A percentile compares a stretch with the other conserved stretches of the same genome.
phyloP scores from a whole-genome alignment of 2,113 vertebrate genomes.

The Bostrychus sinensis region DNA sequence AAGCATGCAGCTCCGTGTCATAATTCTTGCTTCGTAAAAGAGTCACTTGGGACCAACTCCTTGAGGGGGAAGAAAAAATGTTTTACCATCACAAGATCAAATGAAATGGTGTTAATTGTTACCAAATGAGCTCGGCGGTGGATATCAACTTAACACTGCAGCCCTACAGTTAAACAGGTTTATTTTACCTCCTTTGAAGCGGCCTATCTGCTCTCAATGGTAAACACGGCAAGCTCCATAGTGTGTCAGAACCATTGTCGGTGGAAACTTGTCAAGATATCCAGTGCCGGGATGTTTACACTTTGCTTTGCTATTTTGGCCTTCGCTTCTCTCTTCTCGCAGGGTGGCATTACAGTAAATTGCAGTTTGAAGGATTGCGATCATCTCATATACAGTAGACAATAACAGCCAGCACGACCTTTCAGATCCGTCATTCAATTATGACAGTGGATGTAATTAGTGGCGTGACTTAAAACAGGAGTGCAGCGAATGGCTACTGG shows the following conservation, averaged over 20 bases:
- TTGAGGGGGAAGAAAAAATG: slow-evolving; percentile 30
- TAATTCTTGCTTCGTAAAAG: slow-evolving; percentile 55
- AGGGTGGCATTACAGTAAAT: slow-evolving; percentile 66
- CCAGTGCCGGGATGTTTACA: slow-evolving; percentile 66
- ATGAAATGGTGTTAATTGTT: slow-evolving; percentile 63
- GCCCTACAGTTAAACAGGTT: slow-evolving; percentile 31
- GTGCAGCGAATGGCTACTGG: slow-evolving; percentile 59
- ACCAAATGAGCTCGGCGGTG: slow-evolving; percentile 60
- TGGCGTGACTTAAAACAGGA: slow-evolving; percentile 57
- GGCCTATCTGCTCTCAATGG: slow-evolving; percentile 33
- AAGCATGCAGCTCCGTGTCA: slow-evolving; percentile 57
- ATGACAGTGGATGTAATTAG: slow-evolving; percentile 69
- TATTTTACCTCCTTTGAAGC: slow-evolving; percentile 58
- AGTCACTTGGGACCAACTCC: slow-evolving; percentile 38
- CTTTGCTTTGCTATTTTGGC: slow-evolving; percentile 48
- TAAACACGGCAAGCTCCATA: slow-evolving; percentile 46
- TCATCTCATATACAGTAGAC: slow-evolving; percentile 64
- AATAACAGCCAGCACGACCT: slow-evolving; percentile 55
- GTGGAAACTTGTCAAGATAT: slow-evolving; percentile 33
- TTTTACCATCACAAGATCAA: slow-evolving; percentile 48
- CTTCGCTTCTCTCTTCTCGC: slow-evolving; percentile 44
- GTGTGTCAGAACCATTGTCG: slow-evolving; percentile 24
- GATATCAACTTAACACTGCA: slow-evolving; percentile 20
- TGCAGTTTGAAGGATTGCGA: slow-evolving; percentile 44
- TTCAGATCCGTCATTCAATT: slow-evolving; percentile 66